Evolutionary conservation across 2,888 invertebrate genomes (phyloP), one percentile per base, ranked within the genome.

Genomic region (Keiferia lycopersicella): DNA sequence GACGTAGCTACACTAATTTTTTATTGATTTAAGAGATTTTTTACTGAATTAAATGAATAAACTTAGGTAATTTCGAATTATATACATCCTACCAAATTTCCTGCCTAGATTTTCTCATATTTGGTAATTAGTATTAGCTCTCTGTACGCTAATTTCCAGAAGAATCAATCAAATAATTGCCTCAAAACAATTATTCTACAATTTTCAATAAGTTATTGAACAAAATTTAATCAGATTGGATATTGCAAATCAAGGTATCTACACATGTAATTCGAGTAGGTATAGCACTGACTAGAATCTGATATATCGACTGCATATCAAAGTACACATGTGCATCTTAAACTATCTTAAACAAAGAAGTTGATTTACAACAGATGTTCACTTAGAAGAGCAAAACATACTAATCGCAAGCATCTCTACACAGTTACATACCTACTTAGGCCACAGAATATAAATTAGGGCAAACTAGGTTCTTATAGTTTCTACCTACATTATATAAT

Each of bases 1-100:
- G 34, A 34, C 3, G 34, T 59, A 41, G 20, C 20, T 59, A 60
- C 60, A 45, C 45, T 16, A 16, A n/a, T 16, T n/a, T 45, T 45
- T 45, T 45, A n/a, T n/a, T n/a, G n/a, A n/a, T n/a, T n/a, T n/a
- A n/a, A n/a, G n/a, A n/a, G n/a, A n/a, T n/a, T n/a, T n/a, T n/a
- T n/a, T n/a, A n/a, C n/a, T n/a, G n/a, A n/a, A n/a, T n/a, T n/a
- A n/a, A n/a, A n/a, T n/a, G n/a, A n/a, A n/a, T n/a, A n/a, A n/a
- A n/a, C n/a, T n/a, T n/a, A n/a, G n/a, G n/a, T n/a, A n/a, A n/a
- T n/a, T n/a, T n/a, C n/a, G n/a, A n/a, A n/a, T n/a, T n/a, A n/a
- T n/a, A n/a, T n/a, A n/a, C n/a, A n/a, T n/a, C n/a, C n/a, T n/a
- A n/a, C n/a, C n/a, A n/a, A n/a, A n/a, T n/a, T n/a, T n/a, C n/a